These are phyloP conservation scores for Drosophila mulleri DNA, from an alignment of 2,888 invertebrate genomes.

Conservation along the genomic window DNA sequence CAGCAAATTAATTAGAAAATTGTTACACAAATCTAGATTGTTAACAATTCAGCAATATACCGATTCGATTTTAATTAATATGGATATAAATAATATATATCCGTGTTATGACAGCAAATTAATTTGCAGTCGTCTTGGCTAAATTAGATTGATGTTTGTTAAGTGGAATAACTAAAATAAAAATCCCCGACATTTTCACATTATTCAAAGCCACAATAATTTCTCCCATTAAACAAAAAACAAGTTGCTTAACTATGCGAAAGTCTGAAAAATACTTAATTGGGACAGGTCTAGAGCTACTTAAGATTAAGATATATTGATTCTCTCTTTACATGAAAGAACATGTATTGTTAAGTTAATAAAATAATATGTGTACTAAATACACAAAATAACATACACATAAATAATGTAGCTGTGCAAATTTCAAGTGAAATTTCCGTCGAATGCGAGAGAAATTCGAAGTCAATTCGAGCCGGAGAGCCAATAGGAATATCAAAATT, in stretches of 20 bases:
- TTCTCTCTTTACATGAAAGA: neutral
- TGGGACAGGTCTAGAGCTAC: neutral
- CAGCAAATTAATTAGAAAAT: neutral
- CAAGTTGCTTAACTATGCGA: neutral
- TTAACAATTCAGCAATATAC: neutral
- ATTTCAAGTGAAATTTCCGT: constrained; percentile 12
- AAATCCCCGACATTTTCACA: neutral
- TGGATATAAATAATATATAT: neutral
- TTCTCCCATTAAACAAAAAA: neutral
- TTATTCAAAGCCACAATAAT: neutral
- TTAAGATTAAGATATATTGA: neutral
- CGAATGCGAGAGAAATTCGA: neutral
- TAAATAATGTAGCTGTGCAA: neutral
- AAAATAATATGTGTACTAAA: neutral
- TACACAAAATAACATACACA: neutral
- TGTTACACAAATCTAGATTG: neutral
- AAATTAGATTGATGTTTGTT: neutral
- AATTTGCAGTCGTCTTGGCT: neutral
- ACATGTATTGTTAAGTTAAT: neutral
- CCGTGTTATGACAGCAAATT: neutral
- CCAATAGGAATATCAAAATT: neutral
- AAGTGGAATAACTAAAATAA: neutral
- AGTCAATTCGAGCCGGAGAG: constrained; percentile 6
- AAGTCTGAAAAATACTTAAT: constrained; percentile 1
- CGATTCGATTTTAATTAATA: neutral